Base-by-base conservation (phyloP, 2,888 invertebrate species). In the Ophion obscuratus region DNA sequence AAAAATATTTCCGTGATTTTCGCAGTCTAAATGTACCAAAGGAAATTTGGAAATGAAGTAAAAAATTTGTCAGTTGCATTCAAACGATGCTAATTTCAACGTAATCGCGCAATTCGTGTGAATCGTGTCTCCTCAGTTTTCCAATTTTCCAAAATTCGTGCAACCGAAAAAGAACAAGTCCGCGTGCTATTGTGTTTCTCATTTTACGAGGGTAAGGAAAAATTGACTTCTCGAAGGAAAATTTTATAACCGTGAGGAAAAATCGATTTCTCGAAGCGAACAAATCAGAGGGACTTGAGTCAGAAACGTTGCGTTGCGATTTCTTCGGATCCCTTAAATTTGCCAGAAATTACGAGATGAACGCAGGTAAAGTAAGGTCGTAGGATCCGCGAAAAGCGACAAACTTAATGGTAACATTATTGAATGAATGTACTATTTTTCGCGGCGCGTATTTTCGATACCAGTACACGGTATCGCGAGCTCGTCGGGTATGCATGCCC, bases 401-500 rank as follows among this genome's bases (percentile, higher is more conserved):
- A 14, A 53, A 17, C 5, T 9, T 7, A 9, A 40, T 53, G 14
- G 11, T 53, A 61, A 24, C 0, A 20, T 7, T 17, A 67, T 44
- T 1, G 2, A 31, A 61, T 61, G 31, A 20, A 61, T n/a, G 17
- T n/a, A 62, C 36, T 10, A 40, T 36, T 17, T 76, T 76, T 10
- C 47, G 17, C 53, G 57, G 40, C 1, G 24, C 1, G 36, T 36
- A 14, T 44, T 66, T 81, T 84, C 31, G 61, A 73, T 80, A 71
- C 64, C 67, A 47, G 53, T 77, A 40, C 1, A 73, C 53, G 68
- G 79, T 84, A 79, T 67, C 57, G 36, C 57, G 5, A 14, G 77
- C 66, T 77, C 71, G 53, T 59, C 14, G 82, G 71, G 66, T 77
- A 57, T 77, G 6, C 0, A 14, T n/a, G 11, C 17, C 53, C 53